Base-by-base conservation (phyloP, 2,888 invertebrate species). In the Neoaliturus tenellus region DNA sequence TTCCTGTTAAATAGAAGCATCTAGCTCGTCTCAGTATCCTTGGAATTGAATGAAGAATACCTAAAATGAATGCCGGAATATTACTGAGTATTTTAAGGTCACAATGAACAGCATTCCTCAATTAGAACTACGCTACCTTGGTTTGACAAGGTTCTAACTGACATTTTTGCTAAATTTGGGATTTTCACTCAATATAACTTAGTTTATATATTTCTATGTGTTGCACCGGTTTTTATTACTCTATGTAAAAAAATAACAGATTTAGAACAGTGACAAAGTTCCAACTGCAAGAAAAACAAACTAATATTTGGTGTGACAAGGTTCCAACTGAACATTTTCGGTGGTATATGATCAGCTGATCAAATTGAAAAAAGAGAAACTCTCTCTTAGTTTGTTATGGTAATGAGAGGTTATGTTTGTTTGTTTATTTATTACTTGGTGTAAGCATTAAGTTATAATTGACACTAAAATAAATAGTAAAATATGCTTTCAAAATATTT, bases 331-430 rank as follows among this genome's bases (percentile, higher is more conserved):
- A 55, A 55, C 55, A 55, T 55, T 55, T 55, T 55, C 17, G 55
- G 55, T 55, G 55, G 55, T 55, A 55, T 55, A 55, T 55, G 55
- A 55, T 55, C 55, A 55, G 55, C 55, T 55, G 55, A 55, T 55
- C 55, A 55, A 55, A 55, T 55, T 55, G 55, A 55, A 55, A 55
- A 55, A 55, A 55, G 55, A 55, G 55, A 55, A 55, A 55, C 55
- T 55, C 55, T 55, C 6, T 35, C 35, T 55, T 55, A 55, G 55
- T 55, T 55, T 55, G 55, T 55, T 55, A 55, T 55, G 55, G 55
- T 55, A 55, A 55, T 62, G 28, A 62, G 62, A 62, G 62, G 62
- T 62, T 62, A 62, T 62, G 62, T 62, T 62, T 62, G 62, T 62
- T 25, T 20, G 55, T 55, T 55, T 62, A 25, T 20, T 62, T 62